phyloP scores from a whole-genome alignment of 2,888 invertebrate species.

The Flabesymbios commensalis region DNA sequence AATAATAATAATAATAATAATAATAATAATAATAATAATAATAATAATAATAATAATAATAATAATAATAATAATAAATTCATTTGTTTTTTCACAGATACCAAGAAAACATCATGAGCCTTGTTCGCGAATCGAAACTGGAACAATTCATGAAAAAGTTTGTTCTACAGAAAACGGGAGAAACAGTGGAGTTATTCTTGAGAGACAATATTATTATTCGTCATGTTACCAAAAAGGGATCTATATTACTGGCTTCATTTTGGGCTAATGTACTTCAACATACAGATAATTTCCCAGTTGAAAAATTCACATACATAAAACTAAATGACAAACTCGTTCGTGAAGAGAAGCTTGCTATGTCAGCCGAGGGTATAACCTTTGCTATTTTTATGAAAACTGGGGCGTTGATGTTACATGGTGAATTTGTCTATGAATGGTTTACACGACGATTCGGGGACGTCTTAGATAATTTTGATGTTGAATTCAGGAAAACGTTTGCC shows the following conservation, averaged over 20 bases:
- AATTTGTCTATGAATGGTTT: slow-evolving; percentile 51
- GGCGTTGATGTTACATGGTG: slow-evolving; percentile 42
- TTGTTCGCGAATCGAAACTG: slow-evolving; percentile 36
- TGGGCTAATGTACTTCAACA: slow-evolving; percentile 53
- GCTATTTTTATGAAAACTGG: slow-evolving; percentile 47
- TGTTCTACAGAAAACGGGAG: slow-evolving; percentile 44
- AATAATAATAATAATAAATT: no score
- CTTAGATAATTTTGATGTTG: slow-evolving; percentile 41
- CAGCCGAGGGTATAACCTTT: slow-evolving; percentile 44
- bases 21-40: no score
- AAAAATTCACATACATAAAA: slow-evolving; percentile 43
- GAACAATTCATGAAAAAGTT: slow-evolving; percentile 46
- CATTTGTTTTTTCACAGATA: no score
- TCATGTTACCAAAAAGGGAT: slow-evolving; percentile 42
- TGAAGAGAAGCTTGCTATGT: slow-evolving; percentile 12
- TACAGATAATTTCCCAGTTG: slow-evolving; percentile 49
- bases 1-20: no score
- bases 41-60: no score
- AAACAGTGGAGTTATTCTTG: slow-evolving; percentile 45
- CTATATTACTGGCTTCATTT: slow-evolving; percentile 45
- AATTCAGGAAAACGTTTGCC: slow-evolving; percentile 9
- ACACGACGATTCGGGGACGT: slow-evolving; percentile 39
- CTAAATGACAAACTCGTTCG: slow-evolving; percentile 30
- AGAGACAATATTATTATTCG: slow-evolving; percentile 39
- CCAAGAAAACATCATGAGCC: no score